Percentiles rank a stretch among this genome's conserved stretches.
These are phyloP conservation scores for Gallinago jamesoni DNA, from an alignment of 2,113 vertebrate species.

Conservation along the genomic window DNA sequence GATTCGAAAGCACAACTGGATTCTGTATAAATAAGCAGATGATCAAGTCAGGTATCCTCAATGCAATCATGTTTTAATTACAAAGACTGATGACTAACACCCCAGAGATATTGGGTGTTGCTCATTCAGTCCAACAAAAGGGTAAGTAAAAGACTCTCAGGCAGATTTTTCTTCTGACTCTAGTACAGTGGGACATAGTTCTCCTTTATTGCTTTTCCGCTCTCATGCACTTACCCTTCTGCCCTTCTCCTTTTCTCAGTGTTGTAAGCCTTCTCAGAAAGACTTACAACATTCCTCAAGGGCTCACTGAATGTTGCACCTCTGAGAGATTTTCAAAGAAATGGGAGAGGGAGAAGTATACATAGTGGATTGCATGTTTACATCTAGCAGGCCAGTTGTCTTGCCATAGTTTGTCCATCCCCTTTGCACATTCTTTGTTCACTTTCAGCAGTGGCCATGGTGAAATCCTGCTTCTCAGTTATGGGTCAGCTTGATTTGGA, in stretches of 20 bases:
- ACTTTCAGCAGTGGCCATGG: neutral
- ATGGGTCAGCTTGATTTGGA: neutral
- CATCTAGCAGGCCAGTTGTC: rapidly evolving
- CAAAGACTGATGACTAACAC: neutral
- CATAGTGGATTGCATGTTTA: neutral
- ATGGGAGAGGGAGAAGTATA: neutral
- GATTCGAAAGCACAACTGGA: neutral
- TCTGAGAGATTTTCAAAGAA: neutral
- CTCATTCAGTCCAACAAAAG: neutral
- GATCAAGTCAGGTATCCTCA: neutral
- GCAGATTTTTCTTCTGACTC: neutral
- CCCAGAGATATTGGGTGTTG: neutral
- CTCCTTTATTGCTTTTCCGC: neutral
- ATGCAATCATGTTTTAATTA: neutral
- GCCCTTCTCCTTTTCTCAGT: neutral
- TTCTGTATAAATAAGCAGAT: neutral
- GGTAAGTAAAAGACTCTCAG: neutral
- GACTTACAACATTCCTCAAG: conserved; percentile 18
- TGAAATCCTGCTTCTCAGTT: neutral
- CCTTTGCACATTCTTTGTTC: neutral
- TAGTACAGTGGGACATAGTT: neutral
- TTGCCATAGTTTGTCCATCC: neutral
- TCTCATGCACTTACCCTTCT: neutral
- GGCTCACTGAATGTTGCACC: neutral
- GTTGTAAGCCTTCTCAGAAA: neutral